These are phyloP conservation scores for Nymphalis urticae DNA, from an alignment of 2,888 invertebrate species.

Conservation along the genomic window DNA sequence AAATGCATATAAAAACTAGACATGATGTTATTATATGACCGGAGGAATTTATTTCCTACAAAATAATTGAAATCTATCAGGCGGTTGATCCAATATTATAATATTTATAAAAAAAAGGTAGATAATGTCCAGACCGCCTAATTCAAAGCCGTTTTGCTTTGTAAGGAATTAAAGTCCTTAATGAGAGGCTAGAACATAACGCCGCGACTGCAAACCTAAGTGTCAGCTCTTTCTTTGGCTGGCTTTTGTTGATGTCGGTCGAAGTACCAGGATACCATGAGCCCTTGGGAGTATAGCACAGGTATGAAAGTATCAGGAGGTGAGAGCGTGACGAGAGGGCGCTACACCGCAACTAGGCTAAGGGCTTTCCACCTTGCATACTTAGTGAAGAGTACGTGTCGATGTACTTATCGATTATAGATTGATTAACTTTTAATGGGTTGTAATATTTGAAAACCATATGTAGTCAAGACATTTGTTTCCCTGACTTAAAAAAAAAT, in stretches of 20 bases:
- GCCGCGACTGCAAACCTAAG: slow-evolving; percentile 33
- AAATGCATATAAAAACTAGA: too few species aligned
- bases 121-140: slow-evolving; percentile 1
- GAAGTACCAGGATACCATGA: slow-evolving; percentile 38
- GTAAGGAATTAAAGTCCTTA: slow-evolving; percentile 39
- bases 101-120: not conserved
- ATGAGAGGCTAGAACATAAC: slow-evolving; percentile 36
- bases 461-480: too few species aligned
- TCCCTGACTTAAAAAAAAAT: too few species aligned
- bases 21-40: too few species aligned
- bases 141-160: slow-evolving; percentile 26
- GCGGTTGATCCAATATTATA: not conserved
- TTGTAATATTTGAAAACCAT: too few species aligned
- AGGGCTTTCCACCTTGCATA: slow-evolving; percentile 59
- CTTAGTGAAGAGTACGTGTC: slow-evolving; percentile 47
- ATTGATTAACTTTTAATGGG: slow-evolving; percentile 18
- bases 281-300: slow-evolving; percentile 37
- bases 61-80: not conserved
- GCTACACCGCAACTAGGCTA: slow-evolving; percentile 64
- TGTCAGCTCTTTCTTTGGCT: slow-evolving; percentile 28
- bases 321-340: slow-evolving; percentile 50
- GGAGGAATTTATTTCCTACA: too few species aligned
- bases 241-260: slow-evolving; percentile 29
- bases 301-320: slow-evolving; percentile 46
- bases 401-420: slow-evolving; percentile 34